These are phyloP conservation scores for Stenurella melanura DNA, from an alignment of 2,888 invertebrate species.

Conservation along the genomic window DNA sequence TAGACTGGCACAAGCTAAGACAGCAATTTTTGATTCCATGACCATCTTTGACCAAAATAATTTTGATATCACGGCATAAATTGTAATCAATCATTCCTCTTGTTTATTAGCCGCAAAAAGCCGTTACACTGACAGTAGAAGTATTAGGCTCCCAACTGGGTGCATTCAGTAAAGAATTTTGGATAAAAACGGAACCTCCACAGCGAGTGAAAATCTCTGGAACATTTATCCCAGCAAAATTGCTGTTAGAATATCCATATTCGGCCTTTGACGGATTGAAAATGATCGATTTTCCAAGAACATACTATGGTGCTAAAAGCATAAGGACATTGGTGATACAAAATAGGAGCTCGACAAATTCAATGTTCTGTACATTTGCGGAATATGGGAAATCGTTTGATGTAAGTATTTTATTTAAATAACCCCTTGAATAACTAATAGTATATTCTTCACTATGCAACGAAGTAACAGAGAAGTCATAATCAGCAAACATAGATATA, in stretches of 20 bases:
- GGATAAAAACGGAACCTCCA: constrained; percentile 71
- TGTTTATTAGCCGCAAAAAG: constrained; percentile 50
- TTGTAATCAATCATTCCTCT: not conserved
- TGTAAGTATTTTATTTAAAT: constrained; percentile 59
- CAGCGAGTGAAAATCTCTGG: constrained; percentile 65
- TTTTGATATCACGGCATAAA: too few species aligned
- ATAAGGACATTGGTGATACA: constrained; percentile 69
- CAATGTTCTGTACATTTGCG: constrained; percentile 71
- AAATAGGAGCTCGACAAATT: constrained; percentile 71
- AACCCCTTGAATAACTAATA: too few species aligned
- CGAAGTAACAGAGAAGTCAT: too few species aligned
- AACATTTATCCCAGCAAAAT: constrained; percentile 68
- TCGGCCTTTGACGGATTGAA: constrained; percentile 69
- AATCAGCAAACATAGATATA: too few species aligned
- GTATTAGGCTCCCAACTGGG: constrained; percentile 70
- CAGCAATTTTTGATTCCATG: too few species aligned
- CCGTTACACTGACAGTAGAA: constrained; percentile 65
- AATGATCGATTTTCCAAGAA: constrained; percentile 71
- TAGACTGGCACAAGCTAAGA: too few species aligned
- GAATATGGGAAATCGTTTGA: constrained; percentile 64
- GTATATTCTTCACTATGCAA: too few species aligned
- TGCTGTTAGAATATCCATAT: constrained; percentile 69
- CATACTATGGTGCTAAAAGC: constrained; percentile 68
- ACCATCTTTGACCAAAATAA: too few species aligned
- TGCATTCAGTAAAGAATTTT: constrained; percentile 70